Conservation (phyloP, 1,140 invertebrate species). For the Spodoptera frugiperda region DNA sequence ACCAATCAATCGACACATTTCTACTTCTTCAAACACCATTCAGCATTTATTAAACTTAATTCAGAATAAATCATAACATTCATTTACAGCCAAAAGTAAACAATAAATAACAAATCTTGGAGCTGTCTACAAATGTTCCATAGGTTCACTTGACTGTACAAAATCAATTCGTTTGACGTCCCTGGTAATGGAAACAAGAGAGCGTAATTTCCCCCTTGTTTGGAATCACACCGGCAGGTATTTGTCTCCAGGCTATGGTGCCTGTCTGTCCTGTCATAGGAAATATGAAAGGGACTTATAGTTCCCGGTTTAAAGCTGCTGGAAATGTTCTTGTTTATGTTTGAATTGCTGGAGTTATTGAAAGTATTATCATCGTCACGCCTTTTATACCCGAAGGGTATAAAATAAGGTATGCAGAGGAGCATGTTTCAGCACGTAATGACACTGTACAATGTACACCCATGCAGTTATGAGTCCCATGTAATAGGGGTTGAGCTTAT, state of each 20-base stretch:
- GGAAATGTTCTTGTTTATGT: no score
- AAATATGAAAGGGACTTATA: slow-evolving; percentile 7
- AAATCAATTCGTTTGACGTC: slow-evolving; percentile 54
- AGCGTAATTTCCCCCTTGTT: slow-evolving; percentile 51
- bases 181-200: slow-evolving; percentile 52
- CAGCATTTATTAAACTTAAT: not conserved
- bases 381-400: no score
- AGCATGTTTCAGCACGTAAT: no score
- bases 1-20: not conserved
- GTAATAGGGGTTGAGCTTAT: no score
- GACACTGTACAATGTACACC: no score
- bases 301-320: no score
- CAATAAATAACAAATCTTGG: slow-evolving; percentile 18
- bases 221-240: slow-evolving; percentile 20
- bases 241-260: not conserved
- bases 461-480: no score
- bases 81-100: slow-evolving; percentile 1
- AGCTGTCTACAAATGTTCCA: slow-evolving; percentile 28
- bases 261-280: slow-evolving; percentile 1
- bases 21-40: not conserved
- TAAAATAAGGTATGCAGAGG: no score
- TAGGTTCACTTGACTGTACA: slow-evolving; percentile 18
- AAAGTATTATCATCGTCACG: no score
- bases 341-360: no score
- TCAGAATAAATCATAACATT: not conserved